These are phyloP conservation scores for Dendroctonus ponderosae DNA, from an alignment of 1,140 invertebrate genomes.

Conservation along the genomic window DNA sequence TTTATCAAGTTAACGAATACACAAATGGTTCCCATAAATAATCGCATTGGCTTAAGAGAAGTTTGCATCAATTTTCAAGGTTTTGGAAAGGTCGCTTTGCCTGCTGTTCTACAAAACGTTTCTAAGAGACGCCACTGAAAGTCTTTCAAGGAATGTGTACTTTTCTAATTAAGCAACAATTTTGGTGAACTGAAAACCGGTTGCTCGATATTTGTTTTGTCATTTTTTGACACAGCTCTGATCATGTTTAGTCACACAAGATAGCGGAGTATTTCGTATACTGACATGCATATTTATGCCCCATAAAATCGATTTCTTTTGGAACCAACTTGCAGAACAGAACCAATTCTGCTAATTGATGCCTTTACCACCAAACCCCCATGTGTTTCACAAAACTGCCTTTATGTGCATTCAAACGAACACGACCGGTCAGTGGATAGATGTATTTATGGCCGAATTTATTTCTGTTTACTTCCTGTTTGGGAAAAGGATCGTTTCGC, in stretches of 20 bases:
- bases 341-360: too few relatives aligned
- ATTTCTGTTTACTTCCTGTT: conserved; percentile 1
- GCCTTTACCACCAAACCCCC: too few relatives aligned
- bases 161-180: not conserved
- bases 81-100: not conserved
- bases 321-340: too few relatives aligned
- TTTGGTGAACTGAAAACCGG: conserved; percentile 10
- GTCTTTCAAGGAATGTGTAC: not conserved
- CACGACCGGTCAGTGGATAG: not conserved
- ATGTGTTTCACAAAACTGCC: too few relatives aligned
- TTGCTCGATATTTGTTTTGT: conserved; percentile 5
- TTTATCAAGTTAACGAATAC: not conserved
- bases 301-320: too few relatives aligned
- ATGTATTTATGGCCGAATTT: not conserved
- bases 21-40: not conserved
- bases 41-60: not conserved
- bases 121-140: not conserved
- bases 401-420: too few relatives aligned
- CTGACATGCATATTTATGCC: too few relatives aligned
- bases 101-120: too few relatives aligned
- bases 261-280: too few relatives aligned
- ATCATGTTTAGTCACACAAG: too few relatives aligned
- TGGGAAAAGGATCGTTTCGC: not conserved
- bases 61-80: not conserved
- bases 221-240: too few relatives aligned